Conservation (phyloP, 2,113 vertebrate genomes). For the Albula goreensis region DNA sequence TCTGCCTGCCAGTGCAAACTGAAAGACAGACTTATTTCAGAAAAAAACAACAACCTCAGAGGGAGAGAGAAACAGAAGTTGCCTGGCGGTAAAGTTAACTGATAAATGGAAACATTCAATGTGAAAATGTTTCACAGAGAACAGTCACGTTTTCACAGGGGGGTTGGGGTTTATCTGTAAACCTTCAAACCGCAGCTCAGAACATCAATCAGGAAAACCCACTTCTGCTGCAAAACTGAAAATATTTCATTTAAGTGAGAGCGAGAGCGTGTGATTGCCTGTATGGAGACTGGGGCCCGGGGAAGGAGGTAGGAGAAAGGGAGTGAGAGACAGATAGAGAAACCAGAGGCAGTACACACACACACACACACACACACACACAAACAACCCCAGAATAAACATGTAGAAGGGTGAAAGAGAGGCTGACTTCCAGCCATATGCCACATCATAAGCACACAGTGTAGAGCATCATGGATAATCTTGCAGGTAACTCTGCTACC, state of each 20-base stretch:
- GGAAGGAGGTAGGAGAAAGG: background rate
- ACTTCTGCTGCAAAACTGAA: background rate
- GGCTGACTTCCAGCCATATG: too few species aligned
- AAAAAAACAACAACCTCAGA: background rate
- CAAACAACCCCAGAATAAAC: too few species aligned
- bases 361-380: too few species aligned
- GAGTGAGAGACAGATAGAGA: background rate
- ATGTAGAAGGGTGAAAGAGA: too few species aligned
- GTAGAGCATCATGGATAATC: too few species aligned
- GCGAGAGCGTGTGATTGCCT: background rate
- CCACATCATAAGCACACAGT: too few species aligned
- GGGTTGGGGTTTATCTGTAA: slow-evolving; percentile 16
- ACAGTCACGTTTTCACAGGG: slow-evolving; percentile 7
- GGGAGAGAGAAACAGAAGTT: background rate
- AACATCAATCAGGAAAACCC: slow-evolving; percentile 21
- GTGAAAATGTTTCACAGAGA: background rate
- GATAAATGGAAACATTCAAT: slow-evolving; percentile 16
- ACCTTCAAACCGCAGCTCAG: slow-evolving; percentile 7
- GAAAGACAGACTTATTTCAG: background rate
- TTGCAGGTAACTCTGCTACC: too few species aligned
- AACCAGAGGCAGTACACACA: too few species aligned
- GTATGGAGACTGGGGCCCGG: background rate
- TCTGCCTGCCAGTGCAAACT: background rate
- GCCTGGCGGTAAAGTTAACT: background rate
- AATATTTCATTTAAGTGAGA: slow-evolving; percentile 12